Evolutionary conservation across 37 sponge, comb jelly and placozoan species (phyloP).

Genomic region (Aphrocallistes beatrix): DNA sequence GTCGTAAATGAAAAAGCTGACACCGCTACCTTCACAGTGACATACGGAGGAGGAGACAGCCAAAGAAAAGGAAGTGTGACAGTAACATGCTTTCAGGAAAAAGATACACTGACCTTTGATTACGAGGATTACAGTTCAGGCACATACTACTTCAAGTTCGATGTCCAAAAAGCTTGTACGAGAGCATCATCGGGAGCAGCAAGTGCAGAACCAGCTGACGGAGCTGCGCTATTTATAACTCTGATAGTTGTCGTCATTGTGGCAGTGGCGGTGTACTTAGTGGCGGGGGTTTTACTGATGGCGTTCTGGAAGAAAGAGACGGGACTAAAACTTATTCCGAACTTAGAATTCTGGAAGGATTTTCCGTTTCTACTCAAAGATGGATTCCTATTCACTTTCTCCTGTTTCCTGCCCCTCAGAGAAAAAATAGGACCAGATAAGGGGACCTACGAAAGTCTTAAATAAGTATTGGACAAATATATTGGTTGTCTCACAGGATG

Average conservation of each 20-base stretch:
- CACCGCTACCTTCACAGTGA: not conserved
- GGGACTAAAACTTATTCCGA: slow-evolving; percentile 52
- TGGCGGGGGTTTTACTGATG: slow-evolving; percentile 38
- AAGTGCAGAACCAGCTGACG: not conserved
- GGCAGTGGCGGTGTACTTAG: slow-evolving; percentile 32
- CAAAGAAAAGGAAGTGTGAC: not conserved
- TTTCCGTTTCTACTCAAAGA: slow-evolving; percentile 52
- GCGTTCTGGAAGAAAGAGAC: slow-evolving; percentile 38
- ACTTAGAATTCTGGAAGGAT: slow-evolving; percentile 53
- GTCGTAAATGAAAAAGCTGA: not conserved
- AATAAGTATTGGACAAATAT: no score
- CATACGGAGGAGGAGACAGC: not conserved
- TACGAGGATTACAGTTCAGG: not conserved
- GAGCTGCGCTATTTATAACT: not conserved
- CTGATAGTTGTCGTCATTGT: not conserved
- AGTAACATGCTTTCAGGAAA: not conserved
- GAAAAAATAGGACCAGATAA: not conserved
- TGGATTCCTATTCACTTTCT: slow-evolving; percentile 3
- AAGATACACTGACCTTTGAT: not conserved
- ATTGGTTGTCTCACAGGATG: no score
- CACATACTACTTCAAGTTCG: not conserved
- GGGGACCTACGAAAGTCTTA: not conserved
- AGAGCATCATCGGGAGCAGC: not conserved
- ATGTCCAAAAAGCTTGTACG: not conserved
- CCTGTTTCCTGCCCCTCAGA: not conserved